Percentiles rank a stretch among this genome's conserved stretches.
phyloP scores from a whole-genome alignment of 30 jellyfish, hydroid and myxozoan species.

The Calvadosia cruxmelitensis region DNA sequence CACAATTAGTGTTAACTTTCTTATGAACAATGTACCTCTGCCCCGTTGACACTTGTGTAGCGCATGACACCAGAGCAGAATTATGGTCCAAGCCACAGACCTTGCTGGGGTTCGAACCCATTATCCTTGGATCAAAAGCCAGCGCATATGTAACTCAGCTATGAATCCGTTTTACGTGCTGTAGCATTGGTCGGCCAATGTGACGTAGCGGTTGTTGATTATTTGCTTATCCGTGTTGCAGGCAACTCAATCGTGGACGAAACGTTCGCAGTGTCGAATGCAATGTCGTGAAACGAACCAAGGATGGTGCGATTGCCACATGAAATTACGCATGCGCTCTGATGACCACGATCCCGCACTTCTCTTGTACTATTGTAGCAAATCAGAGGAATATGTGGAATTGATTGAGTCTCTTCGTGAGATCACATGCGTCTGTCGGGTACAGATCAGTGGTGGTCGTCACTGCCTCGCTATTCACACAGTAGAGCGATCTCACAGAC shows the following conservation, averaged over 20 bases:
- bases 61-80: too few species aligned
- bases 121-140: too few species aligned
- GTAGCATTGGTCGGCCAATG: too few species aligned
- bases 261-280: conserved; percentile 41
- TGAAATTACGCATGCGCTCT: conserved; percentile 26
- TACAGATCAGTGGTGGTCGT: conserved; percentile 13
- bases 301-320: conserved; percentile 64
- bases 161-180: too few species aligned
- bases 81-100: too few species aligned
- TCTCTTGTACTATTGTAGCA: conserved; percentile 23
- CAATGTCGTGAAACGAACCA: conserved; percentile 23
- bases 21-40: too few species aligned
- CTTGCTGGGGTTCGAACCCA: too few species aligned
- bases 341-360: conserved; percentile 29
- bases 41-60: too few species aligned
- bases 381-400: conserved; percentile 37
- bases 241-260: conserved; percentile 44
- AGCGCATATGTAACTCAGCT: too few species aligned
- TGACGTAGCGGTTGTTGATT: too few species aligned
- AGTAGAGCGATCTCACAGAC: conserved; percentile 31
- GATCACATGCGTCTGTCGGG: conserved; percentile 44
- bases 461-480: conserved; percentile 47
- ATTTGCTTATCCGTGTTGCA: background rate
- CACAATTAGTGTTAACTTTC: too few species aligned
- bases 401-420: conserved; percentile 21